Base-by-base conservation (phyloP, 2,888 invertebrate genomes). In the Melanostoma mellinum region DNA sequence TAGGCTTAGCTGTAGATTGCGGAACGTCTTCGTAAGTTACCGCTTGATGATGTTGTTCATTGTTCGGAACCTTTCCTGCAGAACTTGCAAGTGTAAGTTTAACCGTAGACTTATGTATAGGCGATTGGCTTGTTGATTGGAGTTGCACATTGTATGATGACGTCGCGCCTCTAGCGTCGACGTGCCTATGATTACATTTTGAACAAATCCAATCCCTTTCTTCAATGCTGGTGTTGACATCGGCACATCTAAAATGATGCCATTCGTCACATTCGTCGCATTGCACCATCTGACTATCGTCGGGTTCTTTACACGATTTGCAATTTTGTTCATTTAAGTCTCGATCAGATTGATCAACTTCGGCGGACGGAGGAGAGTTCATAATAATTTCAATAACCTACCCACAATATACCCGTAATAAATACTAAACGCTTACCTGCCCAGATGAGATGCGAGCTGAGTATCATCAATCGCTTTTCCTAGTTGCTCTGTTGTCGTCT, bases 161-260 rank as follows among this genome's bases (percentile, higher is more conserved):
- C 30, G 1, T 9, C 1, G 30, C 30, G 2, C 48, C 8, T 50
- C 20, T 20, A 30, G 3, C 10, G 6, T 48, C 8, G 2, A 48
- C 2, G 8, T 48, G 6, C 6, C 30, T 30, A 6, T 30, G 32
- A 6, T 8, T 10, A 6, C 48, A 50, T 3, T 50, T 32, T 3
- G 30, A 8, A 20, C 48, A 50, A 20, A 1, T 30, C 48, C 48
- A 50, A 8, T 50, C 48, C 4, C 6, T 50, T 30, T 50, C 30
- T 50, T 50, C 48, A 6, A 50, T 30, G 32, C 48, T 50, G 20
- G 32, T 8, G 4, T 30, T 6, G 32, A 50, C 48, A 8, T 32
- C 3, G 32, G 32, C 48, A 50, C 48, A 50, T 50, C 8, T 50
- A 30, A 30, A 50, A 8, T 50, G 48, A 50, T 50, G 48, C 32